phyloP scores from a whole-genome alignment of 2,113 vertebrate genomes.

The Ptilonorhynchus violaceus region DNA sequence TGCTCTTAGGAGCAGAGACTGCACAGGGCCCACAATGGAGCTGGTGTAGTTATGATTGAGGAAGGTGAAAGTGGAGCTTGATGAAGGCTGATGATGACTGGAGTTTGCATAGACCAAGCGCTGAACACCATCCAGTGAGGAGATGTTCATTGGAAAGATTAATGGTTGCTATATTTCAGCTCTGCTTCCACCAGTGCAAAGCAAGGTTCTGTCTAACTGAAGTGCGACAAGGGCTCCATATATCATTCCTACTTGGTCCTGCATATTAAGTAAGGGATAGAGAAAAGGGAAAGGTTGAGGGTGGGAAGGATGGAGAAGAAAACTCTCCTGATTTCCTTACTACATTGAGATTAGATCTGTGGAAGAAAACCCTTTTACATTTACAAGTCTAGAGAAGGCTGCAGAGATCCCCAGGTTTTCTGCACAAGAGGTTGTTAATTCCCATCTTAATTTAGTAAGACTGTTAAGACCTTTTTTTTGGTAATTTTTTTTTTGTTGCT shows the following conservation, averaged over 20 bases:
- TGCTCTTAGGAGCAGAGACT: not conserved
- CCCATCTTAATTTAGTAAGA: not conserved
- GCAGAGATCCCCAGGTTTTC: not conserved
- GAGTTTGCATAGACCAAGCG: not conserved
- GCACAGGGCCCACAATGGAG: not conserved
- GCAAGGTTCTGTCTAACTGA: not conserved
- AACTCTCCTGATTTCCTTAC: not conserved
- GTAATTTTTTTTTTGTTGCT: not conserved
- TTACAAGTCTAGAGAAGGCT: not conserved
- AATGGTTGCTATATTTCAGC: fast-evolving
- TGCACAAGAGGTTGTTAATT: not conserved
- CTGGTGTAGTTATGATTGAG: not conserved
- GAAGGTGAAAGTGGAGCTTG: not conserved
- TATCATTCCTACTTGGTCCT: not conserved
- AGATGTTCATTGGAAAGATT: not conserved
- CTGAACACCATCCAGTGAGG: not conserved
- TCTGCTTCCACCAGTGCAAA: not conserved
- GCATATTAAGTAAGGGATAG: not conserved
- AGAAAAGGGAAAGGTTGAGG: not conserved
- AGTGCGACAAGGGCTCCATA: not conserved
- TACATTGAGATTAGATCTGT: not conserved
- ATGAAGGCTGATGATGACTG: not conserved
- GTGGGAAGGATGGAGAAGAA: not conserved
- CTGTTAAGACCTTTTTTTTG: not conserved
- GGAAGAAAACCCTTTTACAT: not conserved